These are phyloP conservation scores for Drosophila melanogaster DNA, from an alignment of 1,140 invertebrate species.

Conservation along the genomic window Release_6_plus_ISO1_MT NT_033777.3:10988001-10988500, in stretches of 20 bases:
- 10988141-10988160: slow-evolving; percentile 43
- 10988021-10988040: background rate
- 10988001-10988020: background rate
- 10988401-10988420: background rate
- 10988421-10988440: background rate
- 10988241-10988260: slow-evolving; percentile 10
- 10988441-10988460: slow-evolving; percentile 1
- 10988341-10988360: background rate
- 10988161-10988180: slow-evolving; percentile 47
- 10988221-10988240: slow-evolving; percentile 27
- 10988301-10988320: slow-evolving; percentile 5
- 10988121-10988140: slow-evolving; percentile 63
- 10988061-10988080: slow-evolving; percentile 53
- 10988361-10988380: too few relatives aligned
- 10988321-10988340: slow-evolving; percentile 8
- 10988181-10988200: slow-evolving; percentile 48
- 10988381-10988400: too few relatives aligned
- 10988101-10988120: slow-evolving; percentile 70
- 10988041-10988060: slow-evolving; percentile 8
- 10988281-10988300: slow-evolving; percentile 51
- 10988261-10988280: slow-evolving; percentile 51
- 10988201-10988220: slow-evolving; percentile 53
- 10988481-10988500: slow-evolving; percentile 44
- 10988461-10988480: slow-evolving; percentile 48
- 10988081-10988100: slow-evolving; percentile 72